Conservation (phyloP, 2,113 vertebrate genomes). For the Stictonetta naevosa region DNA sequence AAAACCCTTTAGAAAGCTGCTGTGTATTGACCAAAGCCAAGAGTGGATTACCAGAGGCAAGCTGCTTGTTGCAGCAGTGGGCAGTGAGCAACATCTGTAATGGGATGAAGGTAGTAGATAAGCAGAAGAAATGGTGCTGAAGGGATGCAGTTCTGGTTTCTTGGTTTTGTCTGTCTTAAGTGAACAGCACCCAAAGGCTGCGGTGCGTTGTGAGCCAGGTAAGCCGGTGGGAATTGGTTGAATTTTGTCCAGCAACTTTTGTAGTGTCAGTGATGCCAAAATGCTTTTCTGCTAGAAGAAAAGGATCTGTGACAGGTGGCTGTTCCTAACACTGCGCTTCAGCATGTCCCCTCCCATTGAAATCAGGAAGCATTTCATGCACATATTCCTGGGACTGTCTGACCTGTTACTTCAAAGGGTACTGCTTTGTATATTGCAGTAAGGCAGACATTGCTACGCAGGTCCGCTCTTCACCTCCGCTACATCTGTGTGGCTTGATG, state of each 20-base stretch:
- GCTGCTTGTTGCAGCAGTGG: background rate
- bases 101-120: background rate
- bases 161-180: background rate
- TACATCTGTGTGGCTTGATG: background rate
- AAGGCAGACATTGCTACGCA: background rate
- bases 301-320: background rate
- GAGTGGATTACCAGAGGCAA: background rate
- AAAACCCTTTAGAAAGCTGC: background rate
- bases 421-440: background rate
- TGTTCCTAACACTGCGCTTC: background rate
- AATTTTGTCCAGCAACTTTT: background rate
- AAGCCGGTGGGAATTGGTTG: background rate
- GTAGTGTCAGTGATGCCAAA: background rate
- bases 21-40: background rate
- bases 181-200: background rate
- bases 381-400: background rate
- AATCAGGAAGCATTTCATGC: background rate
- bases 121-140: background rate
- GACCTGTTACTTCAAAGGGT: background rate
- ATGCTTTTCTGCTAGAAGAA: background rate
- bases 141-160: background rate
- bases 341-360: background rate
- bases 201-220: background rate
- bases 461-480: background rate
- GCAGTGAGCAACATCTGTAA: background rate